Percentiles rank a stretch among this genome's conserved stretches.
Conservation (phyloP, 2,113 vertebrate species). For the Oxyura jamaicensis region DNA sequence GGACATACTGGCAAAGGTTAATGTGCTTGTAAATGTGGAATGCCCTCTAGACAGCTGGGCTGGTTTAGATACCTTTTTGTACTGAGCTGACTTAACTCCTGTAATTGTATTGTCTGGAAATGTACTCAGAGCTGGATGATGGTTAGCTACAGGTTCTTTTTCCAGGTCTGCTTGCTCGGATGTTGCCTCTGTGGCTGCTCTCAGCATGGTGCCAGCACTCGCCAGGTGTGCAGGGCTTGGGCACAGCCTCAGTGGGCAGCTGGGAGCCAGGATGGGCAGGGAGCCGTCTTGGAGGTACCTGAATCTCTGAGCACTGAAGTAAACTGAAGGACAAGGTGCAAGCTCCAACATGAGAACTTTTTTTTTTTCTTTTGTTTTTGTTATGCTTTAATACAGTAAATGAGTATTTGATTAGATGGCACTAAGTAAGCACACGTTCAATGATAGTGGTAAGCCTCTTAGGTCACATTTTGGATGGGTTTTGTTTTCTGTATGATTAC, state of each 20-base stretch:
- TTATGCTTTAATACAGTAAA: background rate
- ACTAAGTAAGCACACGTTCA: background rate
- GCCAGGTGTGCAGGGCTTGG: accelerated
- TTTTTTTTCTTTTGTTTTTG: background rate
- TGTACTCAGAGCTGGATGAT: background rate
- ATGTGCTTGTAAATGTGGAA: background rate
- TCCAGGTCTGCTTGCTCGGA: background rate
- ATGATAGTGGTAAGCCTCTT: background rate
- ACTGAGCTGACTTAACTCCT: background rate
- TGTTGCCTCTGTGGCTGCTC: background rate
- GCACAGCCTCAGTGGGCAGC: background rate
- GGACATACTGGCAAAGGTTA: background rate
- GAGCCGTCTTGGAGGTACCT: background rate
- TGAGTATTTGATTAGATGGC: background rate
- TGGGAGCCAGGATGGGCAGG: background rate
- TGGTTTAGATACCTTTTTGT: background rate
- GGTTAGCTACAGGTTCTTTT: background rate
- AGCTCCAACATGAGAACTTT: background rate
- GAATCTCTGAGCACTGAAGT: background rate
- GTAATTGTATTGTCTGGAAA: background rate
- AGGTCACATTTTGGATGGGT: background rate
- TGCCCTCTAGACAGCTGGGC: background rate
- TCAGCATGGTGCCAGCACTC: accelerated
- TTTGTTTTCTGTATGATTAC: background rate
- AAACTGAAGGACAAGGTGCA: background rate